Percentiles rank a stretch among this genome's conserved stretches.
phyloP scores from a whole-genome alignment of 2,888 invertebrate genomes.

The Dastarcus helophoroides region DNA sequence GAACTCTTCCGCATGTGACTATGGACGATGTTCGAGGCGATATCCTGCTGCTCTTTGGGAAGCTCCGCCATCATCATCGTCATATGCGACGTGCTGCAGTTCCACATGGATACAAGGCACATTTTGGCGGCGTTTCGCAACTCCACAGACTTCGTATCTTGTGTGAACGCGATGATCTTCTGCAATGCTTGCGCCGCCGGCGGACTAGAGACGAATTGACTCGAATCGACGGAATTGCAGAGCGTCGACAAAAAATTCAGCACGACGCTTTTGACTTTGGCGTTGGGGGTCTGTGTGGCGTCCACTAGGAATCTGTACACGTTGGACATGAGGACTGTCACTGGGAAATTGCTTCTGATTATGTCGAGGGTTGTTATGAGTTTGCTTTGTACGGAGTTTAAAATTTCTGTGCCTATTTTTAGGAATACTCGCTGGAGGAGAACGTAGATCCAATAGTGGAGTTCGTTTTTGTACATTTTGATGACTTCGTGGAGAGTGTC shows the following conservation, averaged over 20 bases:
- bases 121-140: conserved; percentile 48
- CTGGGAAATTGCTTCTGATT: conserved; percentile 57
- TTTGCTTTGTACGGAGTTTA: conserved; percentile 86
- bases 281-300: conserved; percentile 84
- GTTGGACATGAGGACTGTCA: conserved; percentile 52
- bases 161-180: conserved; percentile 60
- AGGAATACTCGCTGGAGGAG: conserved; percentile 66
- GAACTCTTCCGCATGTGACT: conserved; percentile 59
- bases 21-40: conserved; percentile 61
- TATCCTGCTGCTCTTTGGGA: conserved; percentile 60
- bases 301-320: conserved; percentile 77
- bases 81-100: conserved; percentile 83
- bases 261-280: conserved; percentile 65
- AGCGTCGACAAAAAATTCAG: conserved; percentile 55
- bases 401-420: conserved; percentile 73
- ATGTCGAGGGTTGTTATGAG: conserved; percentile 76
- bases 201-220: conserved; percentile 29
- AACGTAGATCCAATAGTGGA: conserved; percentile 89
- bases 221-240: conserved; percentile 51
- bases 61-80: conserved; percentile 65
- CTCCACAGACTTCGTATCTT: conserved; percentile 57
- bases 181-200: conserved; percentile 54
- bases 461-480: conserved; percentile 70
- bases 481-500: conserved; percentile 89
- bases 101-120: conserved; percentile 75